phyloP scores from a whole-genome alignment of 2,888 invertebrate genomes.

The Calliscelio sp. region DNA sequence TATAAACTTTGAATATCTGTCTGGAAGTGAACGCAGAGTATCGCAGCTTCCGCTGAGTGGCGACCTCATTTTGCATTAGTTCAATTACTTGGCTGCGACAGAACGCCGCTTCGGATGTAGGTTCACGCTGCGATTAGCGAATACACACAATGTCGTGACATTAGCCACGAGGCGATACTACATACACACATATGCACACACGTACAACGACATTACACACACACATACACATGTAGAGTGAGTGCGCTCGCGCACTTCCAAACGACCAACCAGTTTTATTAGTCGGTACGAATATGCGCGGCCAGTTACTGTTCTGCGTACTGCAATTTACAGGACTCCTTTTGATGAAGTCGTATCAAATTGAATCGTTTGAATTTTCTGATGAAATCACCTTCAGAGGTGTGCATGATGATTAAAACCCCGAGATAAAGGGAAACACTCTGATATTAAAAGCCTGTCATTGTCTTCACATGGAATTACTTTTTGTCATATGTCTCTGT shows the following conservation, averaged over 20 bases:
- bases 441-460: too few relatives aligned
- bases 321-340: constrained; percentile 46
- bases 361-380: constrained; percentile 24
- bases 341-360: constrained; percentile 34
- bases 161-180: constrained; percentile 79
- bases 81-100: constrained; percentile 59
- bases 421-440: too few relatives aligned
- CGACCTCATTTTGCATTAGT: constrained; percentile 57
- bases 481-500: too few relatives aligned
- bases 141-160: constrained; percentile 80
- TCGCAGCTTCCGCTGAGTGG: constrained; percentile 51
- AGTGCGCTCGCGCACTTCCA: constrained; percentile 42
- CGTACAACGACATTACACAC: constrained; percentile 76
- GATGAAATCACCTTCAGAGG: constrained; percentile 7
- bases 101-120: constrained; percentile 65
- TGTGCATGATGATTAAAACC: constrained; percentile 10
- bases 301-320: constrained; percentile 41
- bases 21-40: constrained; percentile 1
- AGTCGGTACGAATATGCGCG: constrained; percentile 47
- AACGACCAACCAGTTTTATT: constrained; percentile 52
- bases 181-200: constrained; percentile 13
- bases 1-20: too few relatives aligned
- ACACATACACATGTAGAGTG: constrained; percentile 5
- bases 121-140: constrained; percentile 78
- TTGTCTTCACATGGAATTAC: too few relatives aligned